These are phyloP conservation scores for Casuarius casuarius DNA, from an alignment of 2,113 vertebrate species.

Conservation along the genomic window DNA sequence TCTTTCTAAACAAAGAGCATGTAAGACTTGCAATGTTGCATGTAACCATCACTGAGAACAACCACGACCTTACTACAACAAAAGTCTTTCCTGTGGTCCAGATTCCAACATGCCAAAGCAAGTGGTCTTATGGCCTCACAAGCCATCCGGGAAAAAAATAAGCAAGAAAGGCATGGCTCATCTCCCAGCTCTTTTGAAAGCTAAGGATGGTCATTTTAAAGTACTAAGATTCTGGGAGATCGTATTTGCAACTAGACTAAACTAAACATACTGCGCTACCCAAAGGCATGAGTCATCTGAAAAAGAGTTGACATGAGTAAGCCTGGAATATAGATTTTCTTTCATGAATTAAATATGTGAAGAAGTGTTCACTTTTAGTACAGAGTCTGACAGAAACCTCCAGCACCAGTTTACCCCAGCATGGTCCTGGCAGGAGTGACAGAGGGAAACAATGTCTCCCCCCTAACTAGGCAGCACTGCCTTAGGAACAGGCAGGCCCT, in stretches of 20 bases:
- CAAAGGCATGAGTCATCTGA: background rate
- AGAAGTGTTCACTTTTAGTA: background rate
- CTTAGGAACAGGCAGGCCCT: too few species aligned
- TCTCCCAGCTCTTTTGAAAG: background rate
- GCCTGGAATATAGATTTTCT: background rate
- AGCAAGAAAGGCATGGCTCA: background rate
- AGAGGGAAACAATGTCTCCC: background rate
- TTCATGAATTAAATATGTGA: background rate
- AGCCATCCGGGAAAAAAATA: background rate
- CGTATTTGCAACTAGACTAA: background rate
- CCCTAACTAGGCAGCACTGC: background rate
- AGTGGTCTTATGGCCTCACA: rapidly evolving
- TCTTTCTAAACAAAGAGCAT: background rate
- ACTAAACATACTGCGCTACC: background rate
- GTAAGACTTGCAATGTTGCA: background rate
- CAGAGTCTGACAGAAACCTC: background rate
- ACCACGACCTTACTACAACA: background rate
- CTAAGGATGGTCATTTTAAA: background rate
- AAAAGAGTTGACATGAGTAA: background rate
- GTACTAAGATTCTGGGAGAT: background rate
- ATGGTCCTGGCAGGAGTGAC: background rate
- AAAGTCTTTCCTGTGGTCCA: background rate
- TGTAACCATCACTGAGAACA: background rate
- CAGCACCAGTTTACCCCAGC: background rate
- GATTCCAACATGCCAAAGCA: background rate